Percentiles rank a stretch among this genome's conserved stretches.
phyloP scores from a whole-genome alignment of 2,113 vertebrate species.

The Mungos mungo region DNA sequence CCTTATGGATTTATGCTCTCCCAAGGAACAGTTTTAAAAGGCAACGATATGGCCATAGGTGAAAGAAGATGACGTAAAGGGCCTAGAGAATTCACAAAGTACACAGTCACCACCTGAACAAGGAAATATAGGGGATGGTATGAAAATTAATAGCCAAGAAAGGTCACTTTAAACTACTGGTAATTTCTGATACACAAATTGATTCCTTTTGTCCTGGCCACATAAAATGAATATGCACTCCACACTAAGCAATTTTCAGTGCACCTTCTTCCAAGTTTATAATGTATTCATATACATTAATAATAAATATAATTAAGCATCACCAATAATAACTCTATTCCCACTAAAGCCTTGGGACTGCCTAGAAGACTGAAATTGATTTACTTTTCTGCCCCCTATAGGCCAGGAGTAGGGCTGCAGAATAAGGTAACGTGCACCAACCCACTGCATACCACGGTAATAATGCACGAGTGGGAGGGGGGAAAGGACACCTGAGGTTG shows the following conservation, averaged over 20 bases:
- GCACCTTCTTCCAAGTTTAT: not conserved
- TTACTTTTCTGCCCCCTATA: not conserved
- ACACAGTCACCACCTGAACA: not conserved
- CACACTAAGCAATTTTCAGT: not conserved
- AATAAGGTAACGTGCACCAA: not conserved
- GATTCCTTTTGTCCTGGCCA: slow-evolving; percentile 18
- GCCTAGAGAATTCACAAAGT: not conserved
- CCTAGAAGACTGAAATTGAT: slow-evolving; percentile 17
- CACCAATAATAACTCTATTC: slow-evolving; percentile 29
- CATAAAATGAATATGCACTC: slow-evolving; percentile 4
- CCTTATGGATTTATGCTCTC: not conserved
- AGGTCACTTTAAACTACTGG: slow-evolving; percentile 23
- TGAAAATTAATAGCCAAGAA: slow-evolving; percentile 25
- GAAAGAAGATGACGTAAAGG: not conserved
- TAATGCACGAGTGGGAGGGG: not conserved
- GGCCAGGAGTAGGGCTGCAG: not conserved
- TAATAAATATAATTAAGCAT: slow-evolving; percentile 51
- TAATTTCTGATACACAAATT: slow-evolving; percentile 36
- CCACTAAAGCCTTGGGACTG: not conserved
- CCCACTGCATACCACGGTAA: not conserved
- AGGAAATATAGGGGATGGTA: not conserved
- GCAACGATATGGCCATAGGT: not conserved
- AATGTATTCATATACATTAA: not conserved
- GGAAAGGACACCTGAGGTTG: not conserved
- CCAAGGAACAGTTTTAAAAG: slow-evolving; percentile 43